A percentile compares a stretch with the other conserved stretches of the same genome.
Evolutionary conservation across 2,888 invertebrate genomes (phyloP).

Genomic region (Cabera pusaria): DNA sequence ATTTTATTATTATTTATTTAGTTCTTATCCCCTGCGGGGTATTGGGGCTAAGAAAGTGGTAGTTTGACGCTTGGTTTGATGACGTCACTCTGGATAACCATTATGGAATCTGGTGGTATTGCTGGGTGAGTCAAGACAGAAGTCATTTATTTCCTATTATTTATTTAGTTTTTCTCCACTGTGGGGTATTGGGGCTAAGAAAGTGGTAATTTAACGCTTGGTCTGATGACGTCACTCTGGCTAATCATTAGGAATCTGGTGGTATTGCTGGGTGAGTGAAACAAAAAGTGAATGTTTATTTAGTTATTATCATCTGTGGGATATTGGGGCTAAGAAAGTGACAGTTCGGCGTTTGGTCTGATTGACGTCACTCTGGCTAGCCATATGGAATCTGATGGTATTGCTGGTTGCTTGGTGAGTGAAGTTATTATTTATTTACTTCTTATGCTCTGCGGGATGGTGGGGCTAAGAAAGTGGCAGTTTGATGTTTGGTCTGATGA

Average conservation of each 20-base stretch:
- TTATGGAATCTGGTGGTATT: conserved; percentile 98
- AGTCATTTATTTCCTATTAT: no score
- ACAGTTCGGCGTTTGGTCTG: conserved; percentile 99
- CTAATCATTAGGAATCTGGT: conserved; percentile 99
- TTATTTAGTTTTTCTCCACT: no score
- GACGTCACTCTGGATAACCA: conserved; percentile 99
- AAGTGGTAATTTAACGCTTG: conserved; percentile 99
- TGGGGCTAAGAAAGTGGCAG: no score
- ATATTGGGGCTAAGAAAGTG: conserved; percentile 97
- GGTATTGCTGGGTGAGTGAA: conserved; percentile 95
- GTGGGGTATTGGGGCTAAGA: conserved; percentile 96
- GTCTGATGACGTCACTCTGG: conserved; percentile 99
- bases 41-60: conserved; percentile 97
- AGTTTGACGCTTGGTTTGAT: conserved; percentile 99
- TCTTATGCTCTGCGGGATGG: no score
- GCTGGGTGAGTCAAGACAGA: conserved; percentile 89
- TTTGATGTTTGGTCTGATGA: no score
- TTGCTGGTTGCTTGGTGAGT: conserved; percentile 95
- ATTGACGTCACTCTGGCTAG: conserved; percentile 99
- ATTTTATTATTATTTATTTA: no score
- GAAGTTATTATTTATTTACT: no score
- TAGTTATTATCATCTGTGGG: no score
- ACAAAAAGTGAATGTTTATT: no score
- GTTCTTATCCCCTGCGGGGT: conserved; percentile 98
- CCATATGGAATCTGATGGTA: conserved; percentile 98